Percentiles rank a stretch among this genome's conserved stretches.
These are phyloP conservation scores for Parauchenoglanis ngamensis DNA, from an alignment of 2,797 vertebrate genomes.

Conservation along the genomic window DNA sequence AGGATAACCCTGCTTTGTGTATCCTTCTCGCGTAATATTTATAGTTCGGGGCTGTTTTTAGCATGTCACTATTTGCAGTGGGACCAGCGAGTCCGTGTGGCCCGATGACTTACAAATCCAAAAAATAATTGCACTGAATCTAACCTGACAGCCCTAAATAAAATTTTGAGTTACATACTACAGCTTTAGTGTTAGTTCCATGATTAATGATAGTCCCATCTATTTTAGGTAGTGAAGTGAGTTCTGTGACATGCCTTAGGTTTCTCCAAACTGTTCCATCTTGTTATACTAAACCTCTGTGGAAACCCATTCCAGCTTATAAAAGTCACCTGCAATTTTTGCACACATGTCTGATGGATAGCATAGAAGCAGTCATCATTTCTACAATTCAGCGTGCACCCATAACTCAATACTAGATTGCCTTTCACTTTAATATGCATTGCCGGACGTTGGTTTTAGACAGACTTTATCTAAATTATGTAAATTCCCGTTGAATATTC, in stretches of 20 bases:
- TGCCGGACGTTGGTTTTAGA: not conserved
- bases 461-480: not conserved
- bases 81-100: not conserved
- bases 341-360: not conserved
- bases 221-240: slow-evolving; percentile 9
- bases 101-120: not conserved
- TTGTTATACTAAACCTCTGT: not conserved
- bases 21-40: not conserved
- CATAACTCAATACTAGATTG: not conserved
- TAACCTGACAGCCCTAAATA: not conserved
- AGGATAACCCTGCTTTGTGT: not conserved
- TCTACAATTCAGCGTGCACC: not conserved
- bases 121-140: not conserved
- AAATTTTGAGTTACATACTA: not conserved
- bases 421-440: not conserved
- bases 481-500: not conserved
- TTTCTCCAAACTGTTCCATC: not conserved
- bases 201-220: not conserved
- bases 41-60: not conserved
- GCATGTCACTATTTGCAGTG: not conserved
- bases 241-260: not conserved
- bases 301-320: slow-evolving; percentile 2
- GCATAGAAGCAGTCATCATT: slow-evolving; percentile 1
- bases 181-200: not conserved
- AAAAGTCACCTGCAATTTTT: slow-evolving; percentile 23